Conservation (phyloP, 2,113 vertebrate genomes). For the Gymnogyps californianus region DNA sequence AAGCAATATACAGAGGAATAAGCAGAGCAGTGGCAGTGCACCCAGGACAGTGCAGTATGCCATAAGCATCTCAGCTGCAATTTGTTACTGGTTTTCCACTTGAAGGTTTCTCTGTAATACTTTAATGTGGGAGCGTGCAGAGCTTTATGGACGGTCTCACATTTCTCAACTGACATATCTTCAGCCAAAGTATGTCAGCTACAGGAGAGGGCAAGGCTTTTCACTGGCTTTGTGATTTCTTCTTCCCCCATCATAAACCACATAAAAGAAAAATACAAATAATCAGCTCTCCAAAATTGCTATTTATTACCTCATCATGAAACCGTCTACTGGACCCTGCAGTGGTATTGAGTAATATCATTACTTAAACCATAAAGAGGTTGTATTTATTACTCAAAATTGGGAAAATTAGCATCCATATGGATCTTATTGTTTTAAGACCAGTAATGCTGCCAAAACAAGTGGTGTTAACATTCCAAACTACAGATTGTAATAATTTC, state of each 20-base stretch:
- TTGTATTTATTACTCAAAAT: constrained; percentile 55
- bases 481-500: constrained; percentile 51
- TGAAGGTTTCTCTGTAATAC: constrained; percentile 33
- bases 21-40: background rate
- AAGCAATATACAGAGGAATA: background rate
- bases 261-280: constrained; percentile 63
- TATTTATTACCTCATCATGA: constrained; percentile 62
- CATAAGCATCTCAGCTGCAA: constrained; percentile 45
- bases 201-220: constrained; percentile 59
- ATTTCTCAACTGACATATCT: constrained; percentile 63
- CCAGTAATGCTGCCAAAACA: constrained; percentile 45
- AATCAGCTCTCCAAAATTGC: constrained; percentile 54
- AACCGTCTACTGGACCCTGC: constrained; percentile 46
- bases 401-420: constrained; percentile 64
- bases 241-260: constrained; percentile 51
- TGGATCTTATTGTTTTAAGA: constrained; percentile 63
- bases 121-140: constrained; percentile 56
- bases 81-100: constrained; percentile 65
- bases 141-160: constrained; percentile 49
- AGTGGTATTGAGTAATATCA: constrained; percentile 60
- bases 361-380: constrained; percentile 58
- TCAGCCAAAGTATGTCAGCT: constrained; percentile 62
- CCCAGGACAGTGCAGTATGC: background rate
- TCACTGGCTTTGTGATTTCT: constrained; percentile 49
- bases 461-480: constrained; percentile 63